phyloP scores from a whole-genome alignment of 2,888 invertebrate genomes.

The Cerastis rubricosa region DNA sequence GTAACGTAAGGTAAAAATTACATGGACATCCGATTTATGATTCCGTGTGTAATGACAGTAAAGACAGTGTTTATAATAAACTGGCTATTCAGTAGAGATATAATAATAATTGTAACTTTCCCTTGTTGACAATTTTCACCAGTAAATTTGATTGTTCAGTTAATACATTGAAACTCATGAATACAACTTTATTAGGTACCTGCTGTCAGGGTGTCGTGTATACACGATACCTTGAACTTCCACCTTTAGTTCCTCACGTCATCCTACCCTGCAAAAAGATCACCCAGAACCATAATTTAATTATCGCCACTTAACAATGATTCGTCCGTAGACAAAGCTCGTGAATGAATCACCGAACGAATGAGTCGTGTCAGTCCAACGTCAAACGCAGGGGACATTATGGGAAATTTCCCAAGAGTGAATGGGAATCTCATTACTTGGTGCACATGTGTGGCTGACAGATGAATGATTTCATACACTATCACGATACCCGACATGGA shows the following conservation, averaged over 20 bases:
- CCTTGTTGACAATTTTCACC: not conserved
- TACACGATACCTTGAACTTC: not conserved
- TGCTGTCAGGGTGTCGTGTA: not conserved
- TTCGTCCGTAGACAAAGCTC: constrained; percentile 48
- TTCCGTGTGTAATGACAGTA: not conserved
- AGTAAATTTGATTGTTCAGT: not conserved
- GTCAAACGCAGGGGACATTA: constrained; percentile 78
- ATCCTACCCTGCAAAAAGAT: not conserved
- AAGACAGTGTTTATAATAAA: not conserved
- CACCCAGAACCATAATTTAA: constrained; percentile 14
- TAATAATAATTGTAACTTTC: not conserved
- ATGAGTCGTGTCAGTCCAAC: constrained; percentile 73
- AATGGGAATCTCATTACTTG: constrained; percentile 86
- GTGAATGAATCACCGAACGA: constrained; percentile 76
- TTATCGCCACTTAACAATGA: constrained; percentile 43
- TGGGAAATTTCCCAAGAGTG: constrained; percentile 87
- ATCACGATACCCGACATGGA: constrained; percentile 63
- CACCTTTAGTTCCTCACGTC: not conserved
- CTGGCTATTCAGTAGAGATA: not conserved
- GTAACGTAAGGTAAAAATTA: not conserved
- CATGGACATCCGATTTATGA: not conserved
- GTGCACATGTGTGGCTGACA: constrained; percentile 82
- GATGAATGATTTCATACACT: constrained; percentile 79
- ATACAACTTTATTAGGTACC: not conserved
- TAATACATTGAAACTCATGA: not conserved